Evolutionary conservation across 2,113 vertebrate species (phyloP).

Genomic region (Megaleporinus macrocephalus): DNA sequence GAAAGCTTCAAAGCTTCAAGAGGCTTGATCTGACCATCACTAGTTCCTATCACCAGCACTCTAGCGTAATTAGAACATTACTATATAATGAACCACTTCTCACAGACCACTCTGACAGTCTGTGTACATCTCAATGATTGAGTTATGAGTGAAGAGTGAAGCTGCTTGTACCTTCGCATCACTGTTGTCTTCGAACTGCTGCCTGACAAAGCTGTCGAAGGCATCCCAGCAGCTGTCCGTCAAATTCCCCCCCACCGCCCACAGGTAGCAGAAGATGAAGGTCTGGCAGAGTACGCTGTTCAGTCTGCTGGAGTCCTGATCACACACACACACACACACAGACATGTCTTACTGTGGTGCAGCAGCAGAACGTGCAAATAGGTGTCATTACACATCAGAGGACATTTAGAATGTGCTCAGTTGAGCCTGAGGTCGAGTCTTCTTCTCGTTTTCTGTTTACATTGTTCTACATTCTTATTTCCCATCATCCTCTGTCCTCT

Average conservation of each 20-base stretch:
- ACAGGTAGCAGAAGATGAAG: conserved; percentile 85
- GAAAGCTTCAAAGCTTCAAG: too few species aligned
- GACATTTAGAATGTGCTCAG: neutral
- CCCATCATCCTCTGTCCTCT: too few species aligned
- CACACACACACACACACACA: conserved; percentile 25
- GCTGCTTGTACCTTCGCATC: conserved; percentile 74
- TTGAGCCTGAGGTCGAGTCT: neutral
- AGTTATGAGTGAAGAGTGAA: neutral
- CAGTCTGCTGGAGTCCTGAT: conserved; percentile 75
- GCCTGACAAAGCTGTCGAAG: conserved; percentile 81
- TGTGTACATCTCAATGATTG: too few species aligned
- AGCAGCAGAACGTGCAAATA: neutral
- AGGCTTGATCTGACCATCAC: too few species aligned
- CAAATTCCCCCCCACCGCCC: conserved; percentile 83
- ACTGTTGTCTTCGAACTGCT: conserved; percentile 80
- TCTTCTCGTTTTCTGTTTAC: neutral
- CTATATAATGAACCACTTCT: too few species aligned
- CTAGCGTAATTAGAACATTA: too few species aligned
- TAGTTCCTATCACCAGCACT: too few species aligned
- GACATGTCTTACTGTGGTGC: neutral
- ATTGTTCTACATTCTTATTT: neutral
- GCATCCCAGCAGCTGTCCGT: conserved; percentile 75
- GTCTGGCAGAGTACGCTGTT: conserved; percentile 79
- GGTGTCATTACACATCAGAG: neutral
- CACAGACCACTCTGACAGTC: too few species aligned